Evolutionary conservation across 2,888 invertebrate species (phyloP).

Genomic region (Lottia gigantea): DNA sequence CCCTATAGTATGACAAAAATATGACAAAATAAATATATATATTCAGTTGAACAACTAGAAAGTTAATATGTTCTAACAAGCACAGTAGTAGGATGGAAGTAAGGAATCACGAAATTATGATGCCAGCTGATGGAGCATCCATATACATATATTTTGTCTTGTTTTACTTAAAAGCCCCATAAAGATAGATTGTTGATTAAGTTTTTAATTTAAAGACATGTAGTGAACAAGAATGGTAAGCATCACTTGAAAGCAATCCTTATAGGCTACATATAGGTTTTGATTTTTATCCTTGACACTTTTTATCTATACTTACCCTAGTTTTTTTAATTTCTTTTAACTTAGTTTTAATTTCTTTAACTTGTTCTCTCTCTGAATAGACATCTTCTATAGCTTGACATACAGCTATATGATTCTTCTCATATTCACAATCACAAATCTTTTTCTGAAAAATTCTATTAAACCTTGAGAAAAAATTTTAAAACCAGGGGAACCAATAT

Average conservation of each 20-base stretch:
- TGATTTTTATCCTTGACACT: too few relatives aligned
- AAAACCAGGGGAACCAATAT: too few relatives aligned
- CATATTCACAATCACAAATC: conserved; percentile 41
- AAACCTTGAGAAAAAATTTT: too few relatives aligned
- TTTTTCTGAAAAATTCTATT: conserved; percentile 48
- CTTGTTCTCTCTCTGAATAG: conserved; percentile 34
- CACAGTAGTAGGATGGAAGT: not conserved
- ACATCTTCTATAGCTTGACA: conserved; percentile 51
- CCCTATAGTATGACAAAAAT: conserved; percentile 37
- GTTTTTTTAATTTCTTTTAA: conserved; percentile 52
- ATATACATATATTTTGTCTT: too few relatives aligned
- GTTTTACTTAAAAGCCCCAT: too few relatives aligned
- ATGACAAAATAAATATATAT: not conserved
- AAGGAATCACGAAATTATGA: not conserved
- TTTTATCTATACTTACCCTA: conserved; percentile 33
- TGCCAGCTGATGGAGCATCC: not conserved
- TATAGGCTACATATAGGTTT: too few relatives aligned
- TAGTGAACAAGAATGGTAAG: too few relatives aligned
- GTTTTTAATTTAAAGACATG: too few relatives aligned
- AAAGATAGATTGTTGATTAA: too few relatives aligned
- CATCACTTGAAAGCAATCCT: too few relatives aligned
- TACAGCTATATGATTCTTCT: conserved; percentile 48
- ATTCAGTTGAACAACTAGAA: not conserved
- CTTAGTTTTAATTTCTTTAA: conserved; percentile 45
- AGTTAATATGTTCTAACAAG: not conserved